A percentile compares a stretch with the other conserved stretches of the same genome.
phyloP scores from a whole-genome alignment of 1,140 invertebrate species.

The Drosophila bifasciata region DNA sequence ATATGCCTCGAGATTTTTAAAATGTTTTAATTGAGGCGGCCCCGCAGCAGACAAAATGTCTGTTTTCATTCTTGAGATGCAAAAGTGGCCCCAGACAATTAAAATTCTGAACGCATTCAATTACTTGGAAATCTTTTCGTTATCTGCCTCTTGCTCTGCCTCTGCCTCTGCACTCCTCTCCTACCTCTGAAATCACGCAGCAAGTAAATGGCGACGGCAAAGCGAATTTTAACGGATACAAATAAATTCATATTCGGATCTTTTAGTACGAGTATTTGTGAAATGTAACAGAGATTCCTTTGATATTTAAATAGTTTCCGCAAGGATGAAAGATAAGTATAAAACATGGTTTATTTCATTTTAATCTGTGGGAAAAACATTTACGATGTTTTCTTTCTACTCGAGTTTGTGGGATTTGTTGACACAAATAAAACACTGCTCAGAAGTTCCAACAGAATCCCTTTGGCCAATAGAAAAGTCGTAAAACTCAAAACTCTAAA shows the following conservation, averaged over 20 bases:
- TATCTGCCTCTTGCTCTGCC: conserved; percentile 27
- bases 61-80: conserved; percentile 76
- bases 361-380: conserved; percentile 60
- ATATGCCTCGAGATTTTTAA: conserved; percentile 76
- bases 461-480: conserved; percentile 58
- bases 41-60: conserved; percentile 71
- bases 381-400: conserved; percentile 48
- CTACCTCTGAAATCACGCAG: background rate
- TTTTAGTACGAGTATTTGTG: conserved; percentile 20
- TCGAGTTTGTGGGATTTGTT: conserved; percentile 27
- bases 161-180: conserved; percentile 8
- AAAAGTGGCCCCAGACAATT: conserved; percentile 75
- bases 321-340: conserved; percentile 42
- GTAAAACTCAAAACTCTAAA: conserved; percentile 58
- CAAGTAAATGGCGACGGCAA: conserved; percentile 54
- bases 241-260: conserved; percentile 11
- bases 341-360: conserved; percentile 35
- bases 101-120: conserved; percentile 75
- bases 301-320: conserved; percentile 34
- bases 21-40: conserved; percentile 77
- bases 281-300: conserved; percentile 27
- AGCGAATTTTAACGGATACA: conserved; percentile 23
- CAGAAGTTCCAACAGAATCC: conserved; percentile 33
- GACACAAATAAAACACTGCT: conserved; percentile 53
- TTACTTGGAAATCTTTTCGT: conserved; percentile 56